Evolutionary conservation across 2,888 invertebrate genomes (phyloP).

Genomic region (Rotaria socialis): DNA sequence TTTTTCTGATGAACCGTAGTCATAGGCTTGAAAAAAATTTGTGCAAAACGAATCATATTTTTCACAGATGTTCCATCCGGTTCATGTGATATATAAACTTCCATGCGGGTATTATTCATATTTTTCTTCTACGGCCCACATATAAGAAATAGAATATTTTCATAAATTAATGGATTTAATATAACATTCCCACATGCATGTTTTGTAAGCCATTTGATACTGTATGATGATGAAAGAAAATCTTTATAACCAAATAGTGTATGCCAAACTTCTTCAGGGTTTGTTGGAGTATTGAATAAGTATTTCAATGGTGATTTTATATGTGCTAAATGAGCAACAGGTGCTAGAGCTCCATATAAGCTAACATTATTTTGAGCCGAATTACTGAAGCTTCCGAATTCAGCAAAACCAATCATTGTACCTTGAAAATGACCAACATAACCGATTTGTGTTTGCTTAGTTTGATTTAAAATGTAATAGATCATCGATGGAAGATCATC

Average conservation of each 20-base stretch:
- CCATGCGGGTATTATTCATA: slow-evolving; percentile 69
- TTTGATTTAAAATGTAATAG: slow-evolving; percentile 67
- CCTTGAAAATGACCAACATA: slow-evolving; percentile 91
- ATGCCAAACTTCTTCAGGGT: slow-evolving; percentile 62
- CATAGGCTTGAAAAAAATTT: slow-evolving; percentile 64
- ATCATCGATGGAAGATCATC: slow-evolving; percentile 81
- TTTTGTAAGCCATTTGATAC: slow-evolving; percentile 66
- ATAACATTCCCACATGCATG: slow-evolving; percentile 66
- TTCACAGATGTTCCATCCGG: slow-evolving; percentile 74
- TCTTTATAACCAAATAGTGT: slow-evolving; percentile 69
- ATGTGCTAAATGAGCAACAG: slow-evolving; percentile 67
- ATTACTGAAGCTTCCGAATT: slow-evolving; percentile 48
- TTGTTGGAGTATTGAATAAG: slow-evolving; percentile 68
- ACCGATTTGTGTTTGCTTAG: slow-evolving; percentile 66
- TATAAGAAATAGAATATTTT: slow-evolving; percentile 70
- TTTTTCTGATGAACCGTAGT: slow-evolving; percentile 65
- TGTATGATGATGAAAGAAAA: slow-evolving; percentile 69
- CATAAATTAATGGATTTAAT: slow-evolving; percentile 68
- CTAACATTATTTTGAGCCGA: slow-evolving; percentile 48
- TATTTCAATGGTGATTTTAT: slow-evolving; percentile 68
- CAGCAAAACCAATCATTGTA: slow-evolving; percentile 58
- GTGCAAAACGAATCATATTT: slow-evolving; percentile 62
- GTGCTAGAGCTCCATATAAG: slow-evolving; percentile 53
- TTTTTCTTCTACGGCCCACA: slow-evolving; percentile 69
- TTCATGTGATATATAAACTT: slow-evolving; percentile 68